These are phyloP conservation scores for Phoenicopterus ruber DNA, from an alignment of 2,113 vertebrate species.

Conservation along the genomic window DNA sequence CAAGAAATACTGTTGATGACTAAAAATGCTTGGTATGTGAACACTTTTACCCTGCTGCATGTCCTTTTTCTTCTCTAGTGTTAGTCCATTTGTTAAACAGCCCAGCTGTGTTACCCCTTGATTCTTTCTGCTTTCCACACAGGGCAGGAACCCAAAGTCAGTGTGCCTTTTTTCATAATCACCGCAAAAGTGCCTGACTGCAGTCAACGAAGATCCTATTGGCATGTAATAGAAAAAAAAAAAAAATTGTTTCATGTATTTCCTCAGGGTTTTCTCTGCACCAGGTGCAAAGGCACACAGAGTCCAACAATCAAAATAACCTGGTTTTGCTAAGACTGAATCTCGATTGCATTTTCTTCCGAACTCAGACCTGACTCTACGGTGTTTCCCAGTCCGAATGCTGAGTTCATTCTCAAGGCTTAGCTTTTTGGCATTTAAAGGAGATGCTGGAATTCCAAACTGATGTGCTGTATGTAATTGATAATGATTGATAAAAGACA, in stretches of 20 bases:
- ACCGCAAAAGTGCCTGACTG: neutral
- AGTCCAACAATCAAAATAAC: neutral
- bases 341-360: neutral
- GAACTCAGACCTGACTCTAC: rapidly evolving
- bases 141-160: neutral
- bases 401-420: neutral
- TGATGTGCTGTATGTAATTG: slow-evolving; percentile 78
- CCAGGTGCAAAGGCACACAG: neutral
- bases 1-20: neutral
- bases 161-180: neutral
- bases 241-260: neutral
- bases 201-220: neutral
- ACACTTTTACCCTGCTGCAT: neutral
- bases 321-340: neutral
- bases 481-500: slow-evolving; percentile 81
- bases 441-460: slow-evolving; percentile 70
- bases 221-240: neutral
- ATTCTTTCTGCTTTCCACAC: neutral
- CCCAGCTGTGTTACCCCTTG: neutral
- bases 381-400: neutral
- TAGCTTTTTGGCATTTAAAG: neutral
- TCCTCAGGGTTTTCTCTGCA: neutral
- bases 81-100: neutral
- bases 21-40: neutral
- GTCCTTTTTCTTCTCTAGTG: neutral